These are phyloP conservation scores for Nesoenas mayeri DNA, from an alignment of 2,113 vertebrate species.

Conservation along the genomic window DNA sequence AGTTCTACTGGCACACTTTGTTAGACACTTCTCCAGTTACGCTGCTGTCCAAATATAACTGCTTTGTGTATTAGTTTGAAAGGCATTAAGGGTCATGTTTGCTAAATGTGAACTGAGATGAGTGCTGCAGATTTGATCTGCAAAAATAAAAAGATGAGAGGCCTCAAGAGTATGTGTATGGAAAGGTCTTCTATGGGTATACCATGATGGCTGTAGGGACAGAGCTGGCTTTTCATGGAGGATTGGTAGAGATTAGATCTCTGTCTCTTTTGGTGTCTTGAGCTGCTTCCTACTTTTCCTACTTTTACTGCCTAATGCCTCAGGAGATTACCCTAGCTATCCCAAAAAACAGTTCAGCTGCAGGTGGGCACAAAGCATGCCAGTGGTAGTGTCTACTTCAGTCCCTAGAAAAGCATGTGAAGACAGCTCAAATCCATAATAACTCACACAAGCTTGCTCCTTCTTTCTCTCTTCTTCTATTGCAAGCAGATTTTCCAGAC, in stretches of 20 bases:
- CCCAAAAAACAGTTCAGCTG: neutral
- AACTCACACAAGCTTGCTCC: neutral
- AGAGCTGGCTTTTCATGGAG: neutral
- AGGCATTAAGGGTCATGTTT: neutral
- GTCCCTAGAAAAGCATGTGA: neutral
- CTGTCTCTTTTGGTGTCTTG: neutral
- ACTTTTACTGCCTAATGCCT: neutral
- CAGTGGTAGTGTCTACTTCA: neutral
- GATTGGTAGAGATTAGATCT: neutral
- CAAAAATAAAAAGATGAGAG: neutral
- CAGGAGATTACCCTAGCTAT: neutral
- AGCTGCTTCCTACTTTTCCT: neutral
- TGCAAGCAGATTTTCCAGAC: neutral
- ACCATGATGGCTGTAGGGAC: accelerated
- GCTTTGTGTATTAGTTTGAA: neutral
- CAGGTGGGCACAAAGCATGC: neutral
- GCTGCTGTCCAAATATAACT: conserved; percentile 10
- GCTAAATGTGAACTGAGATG: neutral
- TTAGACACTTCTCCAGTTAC: neutral
- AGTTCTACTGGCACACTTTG: neutral
- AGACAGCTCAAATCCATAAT: neutral
- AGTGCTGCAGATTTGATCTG: neutral
- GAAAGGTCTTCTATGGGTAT: neutral
- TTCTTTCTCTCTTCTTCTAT: neutral
- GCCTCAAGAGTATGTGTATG: neutral